These are phyloP conservation scores for Rattus norvegicus DNA, from an alignment of 2,113 vertebrate species.

Conservation along the genomic window DNA sequence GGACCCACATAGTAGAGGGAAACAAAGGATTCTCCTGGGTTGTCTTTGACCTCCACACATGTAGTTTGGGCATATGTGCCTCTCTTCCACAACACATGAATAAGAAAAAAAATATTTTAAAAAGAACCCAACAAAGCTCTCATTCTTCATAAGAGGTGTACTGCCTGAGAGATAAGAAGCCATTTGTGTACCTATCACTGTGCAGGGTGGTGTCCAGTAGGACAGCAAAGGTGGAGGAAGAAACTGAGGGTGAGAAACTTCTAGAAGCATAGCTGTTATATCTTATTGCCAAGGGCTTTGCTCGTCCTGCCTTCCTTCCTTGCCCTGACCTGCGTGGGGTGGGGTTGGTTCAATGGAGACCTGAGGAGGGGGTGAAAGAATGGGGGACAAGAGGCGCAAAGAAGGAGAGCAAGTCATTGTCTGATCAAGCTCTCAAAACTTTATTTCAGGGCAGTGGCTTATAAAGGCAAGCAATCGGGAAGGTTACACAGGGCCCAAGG, in stretches of 20 bases:
- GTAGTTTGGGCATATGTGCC: not conserved
- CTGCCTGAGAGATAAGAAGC: not conserved
- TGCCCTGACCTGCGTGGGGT: too few species aligned
- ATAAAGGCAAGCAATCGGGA: too few species aligned
- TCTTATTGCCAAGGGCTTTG: not conserved
- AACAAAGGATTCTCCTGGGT: too few species aligned
- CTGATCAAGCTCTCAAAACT: too few species aligned
- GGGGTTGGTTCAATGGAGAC: too few species aligned
- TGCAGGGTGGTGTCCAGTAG: not conserved
- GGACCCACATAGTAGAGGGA: not conserved
- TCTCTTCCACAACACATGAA: too few species aligned
- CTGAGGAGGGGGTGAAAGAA: too few species aligned
- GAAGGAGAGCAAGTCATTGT: too few species aligned
- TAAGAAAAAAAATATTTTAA: not conserved
- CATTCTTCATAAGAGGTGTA: not conserved
- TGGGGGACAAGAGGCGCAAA: too few species aligned
- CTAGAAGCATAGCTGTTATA: not conserved
- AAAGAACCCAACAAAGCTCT: not conserved
- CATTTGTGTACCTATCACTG: too few species aligned
- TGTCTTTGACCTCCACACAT: not conserved
- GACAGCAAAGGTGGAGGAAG: not conserved
- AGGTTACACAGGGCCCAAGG: too few species aligned
- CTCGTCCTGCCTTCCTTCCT: fast-evolving
- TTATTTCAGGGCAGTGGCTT: too few species aligned
- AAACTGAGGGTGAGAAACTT: not conserved